Evolutionary conservation across 2,888 invertebrate genomes (phyloP), one percentile per base, ranked within the genome.

Genomic region (Ctena decussata): DNA sequence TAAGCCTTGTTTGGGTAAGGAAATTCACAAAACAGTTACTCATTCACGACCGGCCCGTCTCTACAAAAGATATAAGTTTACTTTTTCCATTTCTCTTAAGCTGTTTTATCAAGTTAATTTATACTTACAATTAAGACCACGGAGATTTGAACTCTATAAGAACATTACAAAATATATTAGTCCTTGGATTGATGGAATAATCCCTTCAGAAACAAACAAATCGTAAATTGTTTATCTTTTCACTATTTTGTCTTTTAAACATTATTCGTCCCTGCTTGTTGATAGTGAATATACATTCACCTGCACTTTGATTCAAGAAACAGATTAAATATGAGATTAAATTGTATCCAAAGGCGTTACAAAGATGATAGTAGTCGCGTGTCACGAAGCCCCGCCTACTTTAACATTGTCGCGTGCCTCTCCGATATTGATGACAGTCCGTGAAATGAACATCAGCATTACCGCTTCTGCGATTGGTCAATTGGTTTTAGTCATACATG

Each of bases 271-370:
- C 35, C 35, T 65, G 35, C 65, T 35, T 35, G 1, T 35, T 65
- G 21, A n/a, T 12, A 35, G 32, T 35, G 18, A 65, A 65, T 65
- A 65, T 65, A 65, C 35, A 65, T 77, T 84, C 75, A 84, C 76
- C 82, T 82, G 89, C 78, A 89, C 86, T 83, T 89, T 89, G 89
- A 85, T 86, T 86, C 77, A 89, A 85, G 86, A 89, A 74, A 84
- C 84, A 86, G 89, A 89, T 86, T 84, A 84, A 86, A 86, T 84
- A 78, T 82, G n/a, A 72, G 41, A 72, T 41, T 72, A 72, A 46
- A 72, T 41, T 15, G 15, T 44, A 72, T 30, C 72, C 44, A 84
- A 85, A 86, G 88, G 88, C 88, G 88, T 88, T 84, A 88, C 85
- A 88, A 82, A 84, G 88, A 86, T 77, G 82, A 88, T 86, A 86